A percentile compares a stretch with the other conserved stretches of the same genome.
Evolutionary conservation across 2,888 invertebrate species (phyloP).

Genomic region (Hirtodrosophila duncani): DNA sequence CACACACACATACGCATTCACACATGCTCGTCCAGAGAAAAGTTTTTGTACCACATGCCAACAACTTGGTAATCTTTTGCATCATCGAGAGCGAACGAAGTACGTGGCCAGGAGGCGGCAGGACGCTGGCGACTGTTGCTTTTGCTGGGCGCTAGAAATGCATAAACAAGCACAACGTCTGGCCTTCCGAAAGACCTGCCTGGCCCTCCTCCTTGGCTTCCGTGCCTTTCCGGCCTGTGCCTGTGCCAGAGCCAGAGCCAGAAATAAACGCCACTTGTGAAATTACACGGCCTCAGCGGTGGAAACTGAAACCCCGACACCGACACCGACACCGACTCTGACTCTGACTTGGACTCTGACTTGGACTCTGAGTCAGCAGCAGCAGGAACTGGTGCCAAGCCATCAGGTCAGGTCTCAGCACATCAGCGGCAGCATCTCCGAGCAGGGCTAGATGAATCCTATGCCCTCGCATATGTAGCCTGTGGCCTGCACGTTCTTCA

Average conservation of each 20-base stretch:
- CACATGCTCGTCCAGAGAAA: constrained; percentile 10
- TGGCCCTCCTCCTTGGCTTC: constrained; percentile 10
- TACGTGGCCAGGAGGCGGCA: constrained; percentile 45
- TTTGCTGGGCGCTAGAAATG: constrained; percentile 50
- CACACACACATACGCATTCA: constrained; percentile 6
- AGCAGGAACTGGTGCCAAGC: no score
- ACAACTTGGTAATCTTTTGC: constrained; percentile 69
- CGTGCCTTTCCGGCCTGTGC: no score
- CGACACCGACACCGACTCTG: background rate
- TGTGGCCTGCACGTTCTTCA: constrained; percentile 58
- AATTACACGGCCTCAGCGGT: constrained; percentile 42
- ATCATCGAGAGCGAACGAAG: constrained; percentile 66
- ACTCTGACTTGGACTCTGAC: no score
- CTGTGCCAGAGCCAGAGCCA: constrained; percentile 11
- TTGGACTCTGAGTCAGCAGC: no score
- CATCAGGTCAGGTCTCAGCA: no score
- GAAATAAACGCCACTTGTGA: constrained; percentile 35
- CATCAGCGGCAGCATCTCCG: no score
- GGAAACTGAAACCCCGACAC: constrained; percentile 2
- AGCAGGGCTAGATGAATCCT: constrained; percentile 18
- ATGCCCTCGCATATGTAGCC: constrained; percentile 31
- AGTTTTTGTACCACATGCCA: constrained; percentile 42
- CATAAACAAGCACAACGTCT: constrained; percentile 57
- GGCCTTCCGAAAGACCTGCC: no score
- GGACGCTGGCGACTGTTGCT: constrained; percentile 51